Percentiles rank a stretch among this genome's conserved stretches.
These are phyloP conservation scores for Rhombomys opimus DNA, from an alignment of 2,113 vertebrate species.

Conservation along the genomic window DNA sequence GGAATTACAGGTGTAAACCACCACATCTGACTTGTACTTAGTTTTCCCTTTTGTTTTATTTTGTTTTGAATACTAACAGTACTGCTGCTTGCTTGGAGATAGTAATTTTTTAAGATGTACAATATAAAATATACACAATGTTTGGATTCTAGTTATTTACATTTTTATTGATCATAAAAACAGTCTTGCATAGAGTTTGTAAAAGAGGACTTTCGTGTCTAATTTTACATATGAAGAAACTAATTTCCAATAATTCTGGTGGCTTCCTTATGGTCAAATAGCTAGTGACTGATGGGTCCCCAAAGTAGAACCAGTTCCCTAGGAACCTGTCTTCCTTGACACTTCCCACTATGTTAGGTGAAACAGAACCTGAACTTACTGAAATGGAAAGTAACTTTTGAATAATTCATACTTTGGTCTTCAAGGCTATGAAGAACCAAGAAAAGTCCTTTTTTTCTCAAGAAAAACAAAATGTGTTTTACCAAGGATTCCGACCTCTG, in stretches of 20 bases:
- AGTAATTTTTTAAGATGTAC: not conserved
- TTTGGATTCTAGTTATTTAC: not conserved
- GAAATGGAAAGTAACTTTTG: not conserved
- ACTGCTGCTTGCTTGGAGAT: not conserved
- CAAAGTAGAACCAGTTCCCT: not conserved
- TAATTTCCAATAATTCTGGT: not conserved
- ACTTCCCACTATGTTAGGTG: not conserved
- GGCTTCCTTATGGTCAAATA: not conserved
- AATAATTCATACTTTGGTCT: not conserved
- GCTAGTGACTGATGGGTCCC: not conserved
- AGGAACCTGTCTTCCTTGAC: not conserved
- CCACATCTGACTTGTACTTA: not conserved
- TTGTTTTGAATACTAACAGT: not conserved
- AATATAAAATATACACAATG: not conserved
- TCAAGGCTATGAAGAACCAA: not conserved
- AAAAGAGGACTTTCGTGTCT: not conserved
- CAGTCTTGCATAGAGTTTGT: not conserved
- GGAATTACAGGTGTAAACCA: not conserved
- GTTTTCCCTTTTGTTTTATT: not conserved
- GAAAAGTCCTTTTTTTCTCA: not conserved
- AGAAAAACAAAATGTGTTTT: not conserved
- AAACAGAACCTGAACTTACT: not conserved
- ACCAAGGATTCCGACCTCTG: not conserved
- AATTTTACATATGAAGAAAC: not conserved
- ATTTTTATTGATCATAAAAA: not conserved